These are phyloP conservation scores for Ispidina lecontei DNA, from an alignment of 2,797 vertebrate species.

Conservation along the genomic window DNA sequence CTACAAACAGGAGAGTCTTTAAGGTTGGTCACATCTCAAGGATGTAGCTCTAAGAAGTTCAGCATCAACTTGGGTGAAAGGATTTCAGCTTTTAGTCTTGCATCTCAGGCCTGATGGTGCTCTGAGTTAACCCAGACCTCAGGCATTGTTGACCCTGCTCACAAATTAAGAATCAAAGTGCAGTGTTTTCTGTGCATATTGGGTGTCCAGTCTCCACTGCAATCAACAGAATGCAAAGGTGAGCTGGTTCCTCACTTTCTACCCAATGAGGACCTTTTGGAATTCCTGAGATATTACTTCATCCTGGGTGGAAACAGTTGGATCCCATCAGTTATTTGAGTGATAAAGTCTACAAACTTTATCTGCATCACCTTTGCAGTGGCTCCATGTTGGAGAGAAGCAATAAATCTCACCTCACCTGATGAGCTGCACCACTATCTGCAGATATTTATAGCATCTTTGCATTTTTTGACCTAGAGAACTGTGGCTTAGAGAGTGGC, in stretches of 20 bases:
- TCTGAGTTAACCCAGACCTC: neutral
- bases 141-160: neutral
- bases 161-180: neutral
- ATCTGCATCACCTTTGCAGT: neutral
- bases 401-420: accelerated
- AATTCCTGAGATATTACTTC: neutral
- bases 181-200: too few relatives aligned
- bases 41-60: neutral
- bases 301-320: neutral
- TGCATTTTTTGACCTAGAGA: neutral
- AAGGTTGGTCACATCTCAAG: neutral
- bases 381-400: neutral
- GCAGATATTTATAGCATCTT: neutral
- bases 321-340: neutral
- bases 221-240: too few relatives aligned
- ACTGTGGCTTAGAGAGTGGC: neutral
- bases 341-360: neutral
- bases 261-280: neutral
- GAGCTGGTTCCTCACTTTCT: neutral
- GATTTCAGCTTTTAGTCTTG: neutral
- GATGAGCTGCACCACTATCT: neutral
- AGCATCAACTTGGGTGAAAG: neutral
- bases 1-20: neutral
- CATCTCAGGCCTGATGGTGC: neutral
- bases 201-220: too few relatives aligned